Conservation (phyloP, 2,888 invertebrate species). For the Andrena bucephala region DNA sequence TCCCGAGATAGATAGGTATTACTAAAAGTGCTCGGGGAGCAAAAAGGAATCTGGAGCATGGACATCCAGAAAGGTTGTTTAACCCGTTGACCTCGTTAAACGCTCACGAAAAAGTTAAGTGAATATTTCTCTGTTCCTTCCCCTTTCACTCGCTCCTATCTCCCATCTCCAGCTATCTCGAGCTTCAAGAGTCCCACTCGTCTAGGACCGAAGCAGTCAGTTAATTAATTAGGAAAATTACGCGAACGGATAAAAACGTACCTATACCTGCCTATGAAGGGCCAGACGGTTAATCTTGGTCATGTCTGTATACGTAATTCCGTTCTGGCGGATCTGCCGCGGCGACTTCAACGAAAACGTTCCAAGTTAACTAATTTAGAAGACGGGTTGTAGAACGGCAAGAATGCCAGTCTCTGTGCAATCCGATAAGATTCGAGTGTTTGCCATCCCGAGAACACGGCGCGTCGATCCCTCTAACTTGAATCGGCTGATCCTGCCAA, state of each 20-base stretch:
- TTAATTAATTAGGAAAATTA: slow-evolving; percentile 73
- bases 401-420: slow-evolving; percentile 60
- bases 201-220: slow-evolving; percentile 46
- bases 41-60: slow-evolving; percentile 59
- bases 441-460: slow-evolving; percentile 41
- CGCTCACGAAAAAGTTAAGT: slow-evolving; percentile 64
- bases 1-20: slow-evolving; percentile 31
- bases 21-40: slow-evolving; percentile 41
- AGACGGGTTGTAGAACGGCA: slow-evolving; percentile 50
- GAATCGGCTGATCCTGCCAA: slow-evolving; percentile 29
- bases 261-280: slow-evolving; percentile 34
- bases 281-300: slow-evolving; percentile 36
- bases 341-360: slow-evolving; percentile 39
- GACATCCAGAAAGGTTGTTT: slow-evolving; percentile 64
- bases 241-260: slow-evolving; percentile 53
- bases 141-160: slow-evolving; percentile 4
- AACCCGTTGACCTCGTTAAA: slow-evolving; percentile 69
- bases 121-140: slow-evolving; percentile 65
- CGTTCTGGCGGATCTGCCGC: slow-evolving; percentile 35
- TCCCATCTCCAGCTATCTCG: slow-evolving; percentile 27
- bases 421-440: slow-evolving; percentile 59
- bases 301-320: slow-evolving; percentile 43
- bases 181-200: slow-evolving; percentile 42
- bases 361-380: slow-evolving; percentile 55
- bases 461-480: slow-evolving; percentile 40